Percentiles rank a stretch among this genome's conserved stretches.
Evolutionary conservation across 1,140 invertebrate genomes (phyloP).

Genomic region (Sipha flava): DNA sequence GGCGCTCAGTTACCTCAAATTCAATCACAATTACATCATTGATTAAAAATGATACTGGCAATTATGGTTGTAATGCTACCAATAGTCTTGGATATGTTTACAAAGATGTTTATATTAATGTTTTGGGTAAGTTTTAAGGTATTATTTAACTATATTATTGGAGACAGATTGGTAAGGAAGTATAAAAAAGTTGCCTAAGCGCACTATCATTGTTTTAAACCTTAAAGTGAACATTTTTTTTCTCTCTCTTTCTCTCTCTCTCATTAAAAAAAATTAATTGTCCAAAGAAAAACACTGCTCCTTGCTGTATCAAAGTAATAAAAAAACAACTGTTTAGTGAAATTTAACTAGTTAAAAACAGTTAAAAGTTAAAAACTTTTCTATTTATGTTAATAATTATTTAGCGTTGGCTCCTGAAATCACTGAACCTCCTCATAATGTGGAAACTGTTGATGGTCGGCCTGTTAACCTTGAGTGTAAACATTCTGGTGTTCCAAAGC

Average conservation of each 20-base stretch:
- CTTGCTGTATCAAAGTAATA: too few species aligned
- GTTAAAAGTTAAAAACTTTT: background rate
- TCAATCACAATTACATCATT: slow-evolving; percentile 75
- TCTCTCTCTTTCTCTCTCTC: too few species aligned
- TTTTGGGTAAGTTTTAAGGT: slow-evolving; percentile 56
- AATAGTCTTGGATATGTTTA: slow-evolving; percentile 97
- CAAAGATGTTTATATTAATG: slow-evolving; percentile 96
- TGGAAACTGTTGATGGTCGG: slow-evolving; percentile 73
- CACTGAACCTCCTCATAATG: slow-evolving; percentile 65
- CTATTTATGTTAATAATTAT: slow-evolving; percentile 35
- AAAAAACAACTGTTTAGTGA: too few species aligned
- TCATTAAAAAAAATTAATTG: too few species aligned
- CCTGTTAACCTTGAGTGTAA: slow-evolving; percentile 76
- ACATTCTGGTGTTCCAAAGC: slow-evolving; percentile 92
- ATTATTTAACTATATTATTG: background rate
- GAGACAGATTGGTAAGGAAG: too few species aligned
- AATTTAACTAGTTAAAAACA: too few species aligned
- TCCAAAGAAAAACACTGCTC: too few species aligned
- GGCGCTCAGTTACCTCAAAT: slow-evolving; percentile 57
- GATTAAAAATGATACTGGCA: slow-evolving; percentile 84
- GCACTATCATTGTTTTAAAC: too few species aligned
- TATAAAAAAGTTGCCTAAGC: too few species aligned
- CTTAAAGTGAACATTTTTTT: too few species aligned
- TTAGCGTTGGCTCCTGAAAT: slow-evolving; percentile 83
- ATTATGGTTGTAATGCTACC: slow-evolving; percentile 97